Conservation (phyloP, 2,797 vertebrate species). For the Clarias pachynema region DNA sequence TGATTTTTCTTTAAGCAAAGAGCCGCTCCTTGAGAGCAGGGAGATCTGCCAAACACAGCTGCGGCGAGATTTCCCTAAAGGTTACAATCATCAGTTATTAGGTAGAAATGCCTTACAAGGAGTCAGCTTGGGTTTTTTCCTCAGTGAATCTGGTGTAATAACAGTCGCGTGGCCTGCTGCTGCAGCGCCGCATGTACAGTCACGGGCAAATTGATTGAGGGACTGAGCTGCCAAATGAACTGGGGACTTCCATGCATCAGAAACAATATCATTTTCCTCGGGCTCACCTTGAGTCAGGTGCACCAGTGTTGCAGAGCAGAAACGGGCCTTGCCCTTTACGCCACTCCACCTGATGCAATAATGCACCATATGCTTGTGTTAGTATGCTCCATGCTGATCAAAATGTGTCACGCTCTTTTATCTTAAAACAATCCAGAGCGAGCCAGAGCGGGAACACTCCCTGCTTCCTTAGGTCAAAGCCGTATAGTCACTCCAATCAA, state of each 20-base stretch:
- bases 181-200: constrained; percentile 48
- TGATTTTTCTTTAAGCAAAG: constrained; percentile 78
- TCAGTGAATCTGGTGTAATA: constrained; percentile 58
- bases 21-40: constrained; percentile 76
- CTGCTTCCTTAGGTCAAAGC: constrained; percentile 34
- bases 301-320: constrained; percentile 50
- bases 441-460: constrained; percentile 12
- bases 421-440: constrained; percentile 35
- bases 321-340: constrained; percentile 50
- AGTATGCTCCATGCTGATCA: constrained; percentile 53
- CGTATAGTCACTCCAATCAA: constrained; percentile 46
- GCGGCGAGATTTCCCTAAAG: constrained; percentile 83
- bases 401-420: constrained; percentile 43
- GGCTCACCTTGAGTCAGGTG: constrained; percentile 57
- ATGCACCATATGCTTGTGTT: constrained; percentile 55
- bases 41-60: constrained; percentile 78
- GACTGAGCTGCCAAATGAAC: constrained; percentile 63
- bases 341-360: constrained; percentile 60
- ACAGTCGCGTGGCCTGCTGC: constrained; percentile 35
- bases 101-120: constrained; percentile 62
- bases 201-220: constrained; percentile 60
- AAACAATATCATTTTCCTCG: constrained; percentile 56
- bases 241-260: constrained; percentile 54
- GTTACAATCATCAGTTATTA: constrained; percentile 87
- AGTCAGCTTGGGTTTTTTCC: constrained; percentile 50